Evolutionary conservation across 1,140 invertebrate genomes (phyloP), one percentile per base, ranked within the genome.

Genomic region (Ostrea denselamellosa): DNA sequence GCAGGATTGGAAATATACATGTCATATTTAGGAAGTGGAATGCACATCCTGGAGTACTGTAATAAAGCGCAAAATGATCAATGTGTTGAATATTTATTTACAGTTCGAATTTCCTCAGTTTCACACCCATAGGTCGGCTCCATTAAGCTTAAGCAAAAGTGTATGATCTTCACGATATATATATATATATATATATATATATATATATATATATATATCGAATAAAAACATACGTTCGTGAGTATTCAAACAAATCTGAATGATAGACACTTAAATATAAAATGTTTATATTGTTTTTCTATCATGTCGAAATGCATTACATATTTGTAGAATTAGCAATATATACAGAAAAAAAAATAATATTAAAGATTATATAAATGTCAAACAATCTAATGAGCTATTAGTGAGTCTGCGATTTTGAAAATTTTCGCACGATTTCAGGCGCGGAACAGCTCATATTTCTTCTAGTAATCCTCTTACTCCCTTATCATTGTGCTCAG

Each of bases 341-440:
- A 44, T 77, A 28, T 28, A 71, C 28, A 34, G 12, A 28, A 77
- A 77, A 28, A 77, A 77, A 77, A 77, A 28, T 12, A 10, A 28
- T 77, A 28, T 34, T 28, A 14, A 77, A 25, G 14, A 77, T 28
- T 77, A 77, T 12, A 25, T 77, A 77, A 77, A 28, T 77, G 68
- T 28, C 68, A 77, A 77, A 77, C 10, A 10, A 25, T 77, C 12
- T 34, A 28, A 28, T 77, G 68, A 77, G 68, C 25, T 77, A 77
- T 77, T 34, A 34, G 28, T 28, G 68, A 14, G 68, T 77, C 68
- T 77, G 25, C 25, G 22, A 77, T 28, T 77, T 44, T 28, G 9
- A 34, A 28, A 34, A 77, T 17, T 77, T 77, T 77, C 68, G 68
- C 68, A 77, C 68, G 68, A 77, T 77, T 28, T 77, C 68, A 34